Evolutionary conservation across 1,140 invertebrate genomes (phyloP).

Genomic region (Apis mellifera): Amel_HAv3.1 CM009931.2:652001-652500

Average conservation of each 20-base stretch:
- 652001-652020: no score
- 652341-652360: background rate
- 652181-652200: slow-evolving; percentile 64
- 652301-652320: slow-evolving; percentile 80
- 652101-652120: slow-evolving; percentile 44
- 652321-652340: slow-evolving; percentile 52
- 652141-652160: slow-evolving; percentile 26
- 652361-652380: slow-evolving; percentile 8
- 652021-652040: no score
- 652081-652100: no score
- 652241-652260: slow-evolving; percentile 70
- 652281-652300: slow-evolving; percentile 78
- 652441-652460: background rate
- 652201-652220: slow-evolving; percentile 73
- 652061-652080: no score
- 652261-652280: slow-evolving; percentile 70
- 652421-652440: background rate
- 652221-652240: slow-evolving; percentile 68
- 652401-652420: slow-evolving; percentile 2
- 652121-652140: slow-evolving; percentile 29
- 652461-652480: background rate
- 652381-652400: slow-evolving; percentile 2
- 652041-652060: no score
- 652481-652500: background rate
- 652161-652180: slow-evolving; percentile 56